Percentiles rank a stretch among this genome's conserved stretches.
Conservation (phyloP, 2,797 vertebrate genomes). For the Hemitrygon akajei region DNA sequence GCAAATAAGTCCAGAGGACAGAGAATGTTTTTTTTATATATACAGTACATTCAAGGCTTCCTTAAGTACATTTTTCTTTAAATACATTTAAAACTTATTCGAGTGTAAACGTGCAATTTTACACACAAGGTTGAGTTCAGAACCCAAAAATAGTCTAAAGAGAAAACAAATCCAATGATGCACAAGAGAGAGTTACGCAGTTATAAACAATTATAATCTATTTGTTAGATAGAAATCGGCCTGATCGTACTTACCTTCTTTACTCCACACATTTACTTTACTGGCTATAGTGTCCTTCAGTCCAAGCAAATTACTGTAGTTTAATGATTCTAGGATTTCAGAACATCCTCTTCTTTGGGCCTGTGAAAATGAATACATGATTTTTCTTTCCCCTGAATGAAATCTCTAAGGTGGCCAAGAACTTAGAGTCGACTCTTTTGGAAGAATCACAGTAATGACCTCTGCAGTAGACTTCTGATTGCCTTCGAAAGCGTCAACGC, state of each 20-base stretch:
- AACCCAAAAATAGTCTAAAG: neutral
- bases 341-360: neutral
- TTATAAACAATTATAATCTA: neutral
- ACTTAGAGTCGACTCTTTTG: neutral
- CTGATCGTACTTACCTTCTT: neutral
- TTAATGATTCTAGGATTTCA: slow-evolving; percentile 15
- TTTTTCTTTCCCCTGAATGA: neutral
- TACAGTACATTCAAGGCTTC: too few species aligned
- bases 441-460: neutral
- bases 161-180: neutral
- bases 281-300: neutral
- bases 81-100: neutral
- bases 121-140: neutral
- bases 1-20: neutral
- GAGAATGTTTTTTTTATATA: neutral
- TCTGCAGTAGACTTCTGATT: too few species aligned
- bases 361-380: neutral
- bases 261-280: neutral
- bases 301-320: neutral
- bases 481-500: neutral
- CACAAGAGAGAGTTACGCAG: neutral
- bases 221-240: too few species aligned
- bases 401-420: neutral
- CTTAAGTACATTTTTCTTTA: neutral
- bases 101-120: neutral